Percentiles rank a stretch among this genome's conserved stretches.
Evolutionary conservation across 1,140 invertebrate species (phyloP).

Genomic region (Diabrotica virgifera): DNA sequence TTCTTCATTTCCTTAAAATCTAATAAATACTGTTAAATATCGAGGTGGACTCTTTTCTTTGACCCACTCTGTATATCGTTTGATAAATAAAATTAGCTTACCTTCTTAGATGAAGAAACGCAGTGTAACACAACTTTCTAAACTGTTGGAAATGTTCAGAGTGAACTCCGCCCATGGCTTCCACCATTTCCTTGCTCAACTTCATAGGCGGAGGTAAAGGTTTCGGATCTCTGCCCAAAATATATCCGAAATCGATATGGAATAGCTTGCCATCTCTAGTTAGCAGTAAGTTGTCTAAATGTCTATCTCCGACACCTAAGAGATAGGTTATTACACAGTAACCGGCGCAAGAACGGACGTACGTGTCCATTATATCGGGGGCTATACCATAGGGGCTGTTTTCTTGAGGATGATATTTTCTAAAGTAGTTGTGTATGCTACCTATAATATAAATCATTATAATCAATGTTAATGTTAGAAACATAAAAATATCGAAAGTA

Average conservation of each 20-base stretch:
- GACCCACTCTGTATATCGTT: too few relatives aligned
- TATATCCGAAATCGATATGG: conserved; percentile 99
- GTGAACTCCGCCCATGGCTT: conserved; percentile 94
- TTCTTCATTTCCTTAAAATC: too few relatives aligned
- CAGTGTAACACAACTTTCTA: conserved; percentile 91
- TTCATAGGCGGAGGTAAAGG: conserved; percentile 98
- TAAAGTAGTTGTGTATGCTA: conserved; percentile 86
- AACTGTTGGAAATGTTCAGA: conserved; percentile 95
- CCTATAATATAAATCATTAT: conserved; percentile 22
- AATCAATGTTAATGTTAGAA: too few relatives aligned
- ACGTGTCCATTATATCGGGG: conserved; percentile 95
- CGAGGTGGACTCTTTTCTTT: too few relatives aligned
- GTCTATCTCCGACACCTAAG: conserved; percentile 95
- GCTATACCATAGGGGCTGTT: conserved; percentile 86
- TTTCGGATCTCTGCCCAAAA: conserved; percentile 96
- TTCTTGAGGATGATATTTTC: conserved; percentile 85
- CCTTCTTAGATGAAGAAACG: conserved; percentile 90
- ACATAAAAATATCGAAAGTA: too few relatives aligned
- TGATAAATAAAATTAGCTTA: conserved; percentile 36
- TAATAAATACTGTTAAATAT: too few relatives aligned
- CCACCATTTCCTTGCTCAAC: conserved; percentile 98
- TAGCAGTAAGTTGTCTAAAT: conserved; percentile 94
- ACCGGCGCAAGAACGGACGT: conserved; percentile 95
- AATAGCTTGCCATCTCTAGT: conserved; percentile 90
- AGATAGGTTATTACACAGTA: conserved; percentile 99